Evolutionary conservation across 1,140 invertebrate genomes (phyloP), one percentile per base, ranked within the genome.

Genomic region (Heliconius nattereri): DNA sequence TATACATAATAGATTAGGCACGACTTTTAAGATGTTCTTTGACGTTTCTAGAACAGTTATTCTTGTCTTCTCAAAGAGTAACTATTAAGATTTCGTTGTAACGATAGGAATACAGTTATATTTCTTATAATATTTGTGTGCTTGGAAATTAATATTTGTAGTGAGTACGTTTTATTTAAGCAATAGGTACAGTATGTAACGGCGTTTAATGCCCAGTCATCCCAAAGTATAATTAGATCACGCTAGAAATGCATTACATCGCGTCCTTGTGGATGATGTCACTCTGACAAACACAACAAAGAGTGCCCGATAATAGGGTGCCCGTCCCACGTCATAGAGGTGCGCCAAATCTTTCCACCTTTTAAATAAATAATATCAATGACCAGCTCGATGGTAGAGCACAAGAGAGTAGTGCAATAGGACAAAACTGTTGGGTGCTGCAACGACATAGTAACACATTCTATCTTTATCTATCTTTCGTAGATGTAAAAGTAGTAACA

Each of bases 271-370:
- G 73, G 76, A 75, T 90, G 87, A 92, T 88, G 85, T 91, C 89
- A 90, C 85, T 80, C 75, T 82, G 80, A 85, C 85, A 85, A 86
- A 87, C 84, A 87, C 84, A 82, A 84, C 87, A 87, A 85, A 89
- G 85, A 85, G 83, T 86, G 84, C 83, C 85, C 85, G 81, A 90
- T 89, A 91, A 92, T 91, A 85, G 87, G 84, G 84, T 80, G 84
- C 83, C 87, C 83, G 75, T 79, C 85, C 88, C 86, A 89, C 85
- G 89, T 87, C 86, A 89, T 81, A 83, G 88, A 88, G 91, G 91
- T 87, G 90, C 89, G 90, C 85, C 91, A 78, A 87, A 88, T 85
- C 86, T 45, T 81, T 71, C 75, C 81, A 78, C 72, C 76, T 81
- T 81, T 75, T 83, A 73, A 72, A 75, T 84, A 84, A 78, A 77